phyloP scores from a whole-genome alignment of 2,888 invertebrate genomes.

The Drosophila setosimentum region DNA sequence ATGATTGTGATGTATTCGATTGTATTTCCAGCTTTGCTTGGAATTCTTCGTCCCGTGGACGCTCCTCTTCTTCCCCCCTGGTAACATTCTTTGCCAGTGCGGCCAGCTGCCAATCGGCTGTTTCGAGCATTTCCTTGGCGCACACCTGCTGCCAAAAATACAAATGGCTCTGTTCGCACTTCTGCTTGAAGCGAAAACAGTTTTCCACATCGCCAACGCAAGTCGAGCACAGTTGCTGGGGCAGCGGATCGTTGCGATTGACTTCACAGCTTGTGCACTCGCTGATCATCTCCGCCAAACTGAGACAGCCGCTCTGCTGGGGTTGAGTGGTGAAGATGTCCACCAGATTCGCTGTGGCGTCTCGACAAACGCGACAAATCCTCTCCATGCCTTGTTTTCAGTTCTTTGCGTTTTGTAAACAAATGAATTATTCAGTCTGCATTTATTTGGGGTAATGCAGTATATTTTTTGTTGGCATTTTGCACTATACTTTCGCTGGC shows the following conservation, averaged over 20 bases:
- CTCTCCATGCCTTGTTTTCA: constrained; percentile 32
- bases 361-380: constrained; percentile 71
- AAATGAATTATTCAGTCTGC: constrained; percentile 27
- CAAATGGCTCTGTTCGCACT: constrained; percentile 72
- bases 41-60: background rate
- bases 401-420: constrained; percentile 21
- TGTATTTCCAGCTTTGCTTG: background rate
- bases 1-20: background rate
- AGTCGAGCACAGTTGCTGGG: constrained; percentile 72
- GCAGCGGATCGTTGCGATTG: constrained; percentile 53
- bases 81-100: constrained; percentile 5
- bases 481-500: background rate
- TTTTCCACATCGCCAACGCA: constrained; percentile 65
- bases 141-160: constrained; percentile 45
- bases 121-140: constrained; percentile 80
- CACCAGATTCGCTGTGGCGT: constrained; percentile 29
- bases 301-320: constrained; percentile 18
- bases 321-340: constrained; percentile 52
- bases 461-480: constrained; percentile 1
- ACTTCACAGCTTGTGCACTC: constrained; percentile 61
- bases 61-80: background rate
- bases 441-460: background rate
- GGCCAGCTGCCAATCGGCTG: constrained; percentile 3
- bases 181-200: constrained; percentile 77
- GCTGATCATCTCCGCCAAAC: constrained; percentile 65